These are phyloP conservation scores for Microplitis deprimator DNA, from an alignment of 2,888 invertebrate species.

Conservation along the genomic window DNA sequence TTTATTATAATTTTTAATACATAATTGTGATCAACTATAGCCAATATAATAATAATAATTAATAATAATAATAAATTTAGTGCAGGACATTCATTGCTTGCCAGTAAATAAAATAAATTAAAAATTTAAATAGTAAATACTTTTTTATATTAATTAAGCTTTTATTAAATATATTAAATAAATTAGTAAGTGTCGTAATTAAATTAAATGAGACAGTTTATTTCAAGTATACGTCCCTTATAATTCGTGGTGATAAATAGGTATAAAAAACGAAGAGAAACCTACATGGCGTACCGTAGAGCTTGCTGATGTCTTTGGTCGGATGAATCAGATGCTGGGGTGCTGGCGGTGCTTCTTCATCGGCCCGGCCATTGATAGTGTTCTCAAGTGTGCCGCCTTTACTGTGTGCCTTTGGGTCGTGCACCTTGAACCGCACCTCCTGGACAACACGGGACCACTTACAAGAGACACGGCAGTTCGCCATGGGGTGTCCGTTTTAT, in stretches of 20 bases:
- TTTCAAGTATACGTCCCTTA: conserved; percentile 53
- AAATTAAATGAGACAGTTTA: conserved; percentile 18
- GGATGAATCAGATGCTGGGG: conserved; percentile 88
- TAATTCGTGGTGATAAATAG: conserved; percentile 24
- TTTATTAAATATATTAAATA: conserved; percentile 1
- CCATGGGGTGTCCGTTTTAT: conserved; percentile 62
- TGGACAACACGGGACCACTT: conserved; percentile 77
- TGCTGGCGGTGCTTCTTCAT: conserved; percentile 78
- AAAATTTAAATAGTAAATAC: no score
- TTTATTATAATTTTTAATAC: background rate
- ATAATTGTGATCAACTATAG: background rate
- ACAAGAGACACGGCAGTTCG: conserved; percentile 72
- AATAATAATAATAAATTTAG: conserved; percentile 1
- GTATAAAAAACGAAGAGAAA: conserved; percentile 36
- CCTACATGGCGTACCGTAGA: conserved; percentile 75
- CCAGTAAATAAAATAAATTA: background rate
- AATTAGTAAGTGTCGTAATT: background rate
- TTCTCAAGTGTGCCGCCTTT: conserved; percentile 93
- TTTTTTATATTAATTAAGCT: background rate
- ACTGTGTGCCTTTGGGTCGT: conserved; percentile 94
- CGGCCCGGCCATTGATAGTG: conserved; percentile 86
- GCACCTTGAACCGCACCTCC: conserved; percentile 96
- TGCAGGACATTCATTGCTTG: conserved; percentile 15
- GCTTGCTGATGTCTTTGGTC: conserved; percentile 92
- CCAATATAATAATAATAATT: background rate